A percentile compares a stretch with the other conserved stretches of the same genome.
Evolutionary conservation across 2,888 invertebrate species (phyloP).

Genomic region (Cephus spinipes): DNA sequence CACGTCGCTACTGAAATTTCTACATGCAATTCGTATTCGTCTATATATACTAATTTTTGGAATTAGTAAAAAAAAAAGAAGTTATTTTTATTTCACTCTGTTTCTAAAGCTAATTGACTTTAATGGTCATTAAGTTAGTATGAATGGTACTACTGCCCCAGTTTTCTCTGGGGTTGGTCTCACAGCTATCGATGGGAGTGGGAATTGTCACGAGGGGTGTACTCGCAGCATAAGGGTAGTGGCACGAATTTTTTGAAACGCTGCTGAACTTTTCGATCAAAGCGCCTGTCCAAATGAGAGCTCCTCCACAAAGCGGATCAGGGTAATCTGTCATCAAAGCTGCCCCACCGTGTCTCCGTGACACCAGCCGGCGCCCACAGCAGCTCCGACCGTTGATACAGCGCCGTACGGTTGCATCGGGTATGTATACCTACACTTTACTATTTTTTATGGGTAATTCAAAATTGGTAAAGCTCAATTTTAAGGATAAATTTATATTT

Average conservation of each 20-base stretch:
- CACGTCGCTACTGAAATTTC: conserved; percentile 20
- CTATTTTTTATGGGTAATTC: not conserved
- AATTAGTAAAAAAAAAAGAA: not conserved
- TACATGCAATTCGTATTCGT: not conserved
- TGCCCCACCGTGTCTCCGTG: conserved; percentile 52
- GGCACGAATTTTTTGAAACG: conserved; percentile 39
- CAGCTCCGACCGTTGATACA: conserved; percentile 51
- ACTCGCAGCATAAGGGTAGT: conserved; percentile 18
- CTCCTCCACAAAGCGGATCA: conserved; percentile 63
- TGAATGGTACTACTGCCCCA: not conserved
- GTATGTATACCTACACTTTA: conserved; percentile 11
- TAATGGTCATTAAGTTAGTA: not conserved
- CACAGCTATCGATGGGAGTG: not conserved
- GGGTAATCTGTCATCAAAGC: conserved; percentile 66
- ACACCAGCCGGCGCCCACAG: conserved; percentile 59
- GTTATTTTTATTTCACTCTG: not conserved
- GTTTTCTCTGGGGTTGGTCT: not conserved
- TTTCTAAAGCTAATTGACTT: not conserved
- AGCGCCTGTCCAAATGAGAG: conserved; percentile 64
- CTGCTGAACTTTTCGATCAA: conserved; percentile 63
- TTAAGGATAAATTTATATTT: not conserved
- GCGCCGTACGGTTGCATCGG: conserved; percentile 43
- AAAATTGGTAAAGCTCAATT: not conserved
- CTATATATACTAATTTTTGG: not conserved
- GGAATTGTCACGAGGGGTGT: not conserved